Evolutionary conservation across 2,797 vertebrate species (phyloP), one percentile per base, ranked within the genome.

Genomic region (Hemitrygon akajei): DNA sequence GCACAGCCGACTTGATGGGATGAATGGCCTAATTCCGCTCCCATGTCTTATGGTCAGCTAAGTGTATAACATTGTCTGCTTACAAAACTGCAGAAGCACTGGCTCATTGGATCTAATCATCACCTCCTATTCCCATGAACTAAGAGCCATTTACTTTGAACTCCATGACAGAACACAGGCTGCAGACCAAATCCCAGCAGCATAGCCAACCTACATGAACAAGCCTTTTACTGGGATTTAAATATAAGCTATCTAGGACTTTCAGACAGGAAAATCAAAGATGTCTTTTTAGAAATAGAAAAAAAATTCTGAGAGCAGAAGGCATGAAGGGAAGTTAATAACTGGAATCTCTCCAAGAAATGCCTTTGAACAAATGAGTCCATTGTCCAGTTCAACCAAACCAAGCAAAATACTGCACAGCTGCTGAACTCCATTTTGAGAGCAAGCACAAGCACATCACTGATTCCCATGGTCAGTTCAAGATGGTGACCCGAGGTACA

Each of bases 161-260:
- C n/a, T 66, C 86, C 27, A 34, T 86, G 18, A n/a, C 86, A 89
- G 86, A 37, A 69, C 37, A 9, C 69, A 89, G 86, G 63, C n/a
- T 89, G 7, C 86, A 89, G 16, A 37, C n/a, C n/a, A 89, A 89
- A 37, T 69, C 86, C 18, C 86, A 34, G 60, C n/a, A 9, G 86
- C 10, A 37, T 37, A 37, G 63, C 63, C 63, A 89, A 66, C 58
- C 60, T 37, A 89, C 63, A 37, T 69, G 86, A 89, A 89, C 7
- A 12, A 11, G 82, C 12, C 82, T 37, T 66, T 89, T 4, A 89
- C 58, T 60, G 27, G 56, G 82, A 86, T 30, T 22, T 89, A 89
- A 89, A 37, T 89, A 89, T 69, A 89, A 18, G 66, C 63, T 89
- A 89, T 89, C 86, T 89, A 69, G 86, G 63, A 89, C n/a, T 69